Percentiles rank a stretch among this genome's conserved stretches.
Evolutionary conservation across 2,113 vertebrate genomes (phyloP).

Genomic region (Turdus rufiventris): DNA sequence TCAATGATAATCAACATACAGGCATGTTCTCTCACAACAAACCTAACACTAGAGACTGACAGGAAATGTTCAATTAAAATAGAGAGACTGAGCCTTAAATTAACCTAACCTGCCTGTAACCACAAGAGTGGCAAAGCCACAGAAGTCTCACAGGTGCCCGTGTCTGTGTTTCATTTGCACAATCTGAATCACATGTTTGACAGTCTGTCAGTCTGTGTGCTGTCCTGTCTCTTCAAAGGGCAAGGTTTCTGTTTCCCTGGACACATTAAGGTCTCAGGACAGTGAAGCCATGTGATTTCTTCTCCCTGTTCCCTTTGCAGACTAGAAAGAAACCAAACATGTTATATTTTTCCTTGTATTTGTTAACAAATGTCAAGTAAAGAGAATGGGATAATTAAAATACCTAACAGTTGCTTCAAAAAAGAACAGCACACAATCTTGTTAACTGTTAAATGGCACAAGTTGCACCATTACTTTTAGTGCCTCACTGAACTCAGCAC

Average conservation of each 20-base stretch:
- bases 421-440: not conserved
- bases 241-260: not conserved
- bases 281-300: not conserved
- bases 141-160: not conserved
- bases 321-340: not conserved
- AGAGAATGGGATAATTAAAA: not conserved
- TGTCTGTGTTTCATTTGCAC: not conserved
- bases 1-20: not conserved
- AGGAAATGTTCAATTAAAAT: not conserved
- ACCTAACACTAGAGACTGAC: not conserved
- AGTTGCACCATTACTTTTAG: not conserved
- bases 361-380: not conserved
- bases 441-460: not conserved
- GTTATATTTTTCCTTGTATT: not conserved
- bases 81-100: not conserved
- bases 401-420: not conserved
- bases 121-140: not conserved
- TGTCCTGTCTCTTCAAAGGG: not conserved
- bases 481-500: not conserved
- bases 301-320: not conserved
- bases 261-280: not conserved
- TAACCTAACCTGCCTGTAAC: not conserved
- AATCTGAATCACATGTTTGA: not conserved
- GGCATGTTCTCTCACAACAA: not conserved
- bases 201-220: not conserved